A percentile compares a stretch with the other conserved stretches of the same genome.
These are phyloP conservation scores for Lepidurus arcticus DNA, from an alignment of 1,140 invertebrate genomes.

Conservation along the genomic window DNA sequence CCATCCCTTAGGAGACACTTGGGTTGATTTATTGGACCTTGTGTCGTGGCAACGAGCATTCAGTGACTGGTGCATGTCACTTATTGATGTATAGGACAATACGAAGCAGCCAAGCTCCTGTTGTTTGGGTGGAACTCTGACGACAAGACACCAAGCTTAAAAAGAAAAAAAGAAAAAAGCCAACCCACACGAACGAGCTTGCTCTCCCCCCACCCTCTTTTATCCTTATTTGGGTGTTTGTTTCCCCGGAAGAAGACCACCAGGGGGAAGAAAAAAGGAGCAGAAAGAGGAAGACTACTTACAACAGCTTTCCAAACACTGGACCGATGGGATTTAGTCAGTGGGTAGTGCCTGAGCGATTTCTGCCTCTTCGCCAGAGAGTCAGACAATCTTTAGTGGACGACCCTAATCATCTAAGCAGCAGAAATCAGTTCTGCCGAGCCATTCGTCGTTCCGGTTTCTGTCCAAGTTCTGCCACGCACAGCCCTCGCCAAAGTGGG, in stretches of 20 bases:
- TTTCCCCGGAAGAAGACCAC: not conserved
- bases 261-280: not conserved
- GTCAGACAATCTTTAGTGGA: not conserved
- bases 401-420: not conserved
- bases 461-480: too few species aligned
- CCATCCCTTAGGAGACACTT: not conserved
- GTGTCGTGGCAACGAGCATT: conserved; percentile 17
- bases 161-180: not conserved
- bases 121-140: not conserved
- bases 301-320: not conserved
- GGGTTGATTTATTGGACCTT: conserved; percentile 14
- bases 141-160: not conserved
- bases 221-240: not conserved
- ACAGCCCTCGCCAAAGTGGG: too few species aligned
- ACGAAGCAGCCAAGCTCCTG: not conserved
- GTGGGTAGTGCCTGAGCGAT: not conserved
- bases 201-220: not conserved
- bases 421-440: not conserved
- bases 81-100: conserved; percentile 20
- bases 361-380: not conserved
- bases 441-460: not conserved
- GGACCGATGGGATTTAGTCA: not conserved
- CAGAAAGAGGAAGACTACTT: not conserved
- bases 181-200: not conserved
- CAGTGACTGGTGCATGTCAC: conserved; percentile 17